Base-by-base conservation (phyloP, 2,113 vertebrate species). In the Esox niger region DNA sequence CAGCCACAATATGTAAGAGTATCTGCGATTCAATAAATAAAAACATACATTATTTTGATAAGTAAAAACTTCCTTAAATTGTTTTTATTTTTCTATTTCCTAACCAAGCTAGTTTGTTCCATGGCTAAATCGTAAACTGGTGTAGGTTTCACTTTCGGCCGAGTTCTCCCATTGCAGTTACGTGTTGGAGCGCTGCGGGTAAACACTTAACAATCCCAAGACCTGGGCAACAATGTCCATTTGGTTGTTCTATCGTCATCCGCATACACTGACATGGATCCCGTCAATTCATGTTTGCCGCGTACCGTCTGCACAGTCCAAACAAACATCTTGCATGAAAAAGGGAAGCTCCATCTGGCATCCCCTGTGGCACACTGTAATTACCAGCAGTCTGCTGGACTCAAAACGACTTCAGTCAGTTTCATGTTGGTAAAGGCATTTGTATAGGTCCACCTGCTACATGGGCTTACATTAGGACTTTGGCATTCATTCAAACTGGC, bases 21-120 rank as follows among this genome's bases (percentile, higher is more conserved):
- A 27, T 61, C 21, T 27, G 25, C 20, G 31, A 10, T 54, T 59
- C 11, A 75, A 76, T 69, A 68, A 68, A 71, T 60, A 69, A 58
- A 17, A 25, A 31, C 15, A 17, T 43, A 0, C 33, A 62, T 57
- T 1, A 74, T 62, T 32, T 29, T 2, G n/a, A n/a, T n/a, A n/a
- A n/a, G n/a, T n/a, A n/a, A n/a, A 64, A 67, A 56, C 57, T 74
- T 2, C 2, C 69, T 69, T 52, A 6, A 52, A 52, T 15, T 61
- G 57, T 55, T 64, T 17, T n/a, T 13, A 21, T 52, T 7, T 52
- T 52, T 21, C 52, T 17, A 20, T n/a, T n/a, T n/a, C n/a, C n/a
- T 27, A 26, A 20, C 68, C 3, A 17, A 60, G 5, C 20, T 31
- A 20, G 13, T 9, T 10, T 38, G 13, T 3, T 11, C 11, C 13